These are phyloP conservation scores for Allygus modestus DNA, from an alignment of 2,888 invertebrate genomes.

Conservation along the genomic window DNA sequence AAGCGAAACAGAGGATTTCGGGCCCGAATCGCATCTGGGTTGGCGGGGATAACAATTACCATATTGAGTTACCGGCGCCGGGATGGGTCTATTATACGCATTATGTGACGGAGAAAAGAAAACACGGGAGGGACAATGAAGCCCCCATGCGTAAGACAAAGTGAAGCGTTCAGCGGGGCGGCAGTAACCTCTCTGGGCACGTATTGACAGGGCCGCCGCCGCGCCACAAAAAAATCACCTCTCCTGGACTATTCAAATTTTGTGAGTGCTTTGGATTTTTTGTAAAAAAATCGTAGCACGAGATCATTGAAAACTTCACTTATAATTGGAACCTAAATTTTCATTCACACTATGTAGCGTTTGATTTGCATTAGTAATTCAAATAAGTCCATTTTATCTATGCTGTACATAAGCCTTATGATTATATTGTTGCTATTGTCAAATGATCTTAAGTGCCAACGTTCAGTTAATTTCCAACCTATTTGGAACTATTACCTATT, in stretches of 20 bases:
- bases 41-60: conserved; percentile 47
- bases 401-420: too few relatives aligned
- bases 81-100: conserved; percentile 47
- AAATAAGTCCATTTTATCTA: too few relatives aligned
- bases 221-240: not conserved
- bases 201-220: not conserved
- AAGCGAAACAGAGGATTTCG: not conserved
- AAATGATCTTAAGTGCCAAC: too few relatives aligned
- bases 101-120: conserved; percentile 53
- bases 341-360: too few relatives aligned
- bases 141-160: conserved; percentile 55
- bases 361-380: too few relatives aligned
- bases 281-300: too few relatives aligned
- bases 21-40: conserved; percentile 10
- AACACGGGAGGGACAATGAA: conserved; percentile 42
- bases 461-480: too few relatives aligned
- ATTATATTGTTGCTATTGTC: too few relatives aligned
- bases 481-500: too few relatives aligned
- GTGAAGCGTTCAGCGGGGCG: conserved; percentile 19
- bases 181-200: not conserved
- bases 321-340: too few relatives aligned
- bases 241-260: not conserved
- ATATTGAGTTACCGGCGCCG: conserved; percentile 55
- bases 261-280: too few relatives aligned
- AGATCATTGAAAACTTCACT: too few relatives aligned